Conservation (phyloP, 2,113 vertebrate genomes). For the Butorides virescens region DNA sequence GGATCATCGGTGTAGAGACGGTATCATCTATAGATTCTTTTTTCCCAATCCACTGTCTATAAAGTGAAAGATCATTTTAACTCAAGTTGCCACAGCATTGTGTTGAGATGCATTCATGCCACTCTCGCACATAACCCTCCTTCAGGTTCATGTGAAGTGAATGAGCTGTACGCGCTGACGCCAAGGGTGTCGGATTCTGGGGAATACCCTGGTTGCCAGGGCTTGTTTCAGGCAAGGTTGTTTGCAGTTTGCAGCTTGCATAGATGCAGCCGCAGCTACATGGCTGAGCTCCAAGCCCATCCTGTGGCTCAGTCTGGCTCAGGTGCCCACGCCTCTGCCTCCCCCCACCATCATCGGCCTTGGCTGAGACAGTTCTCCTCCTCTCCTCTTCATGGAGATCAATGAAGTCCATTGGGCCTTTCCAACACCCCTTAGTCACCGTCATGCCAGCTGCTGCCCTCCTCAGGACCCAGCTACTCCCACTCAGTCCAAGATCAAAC, state of each 20-base stretch:
- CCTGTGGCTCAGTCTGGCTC: not conserved
- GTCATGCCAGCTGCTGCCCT: not conserved
- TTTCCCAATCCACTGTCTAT: not conserved
- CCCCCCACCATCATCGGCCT: not conserved
- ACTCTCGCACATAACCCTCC: rapidly evolving
- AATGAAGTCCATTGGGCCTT: not conserved
- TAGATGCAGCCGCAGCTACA: not conserved
- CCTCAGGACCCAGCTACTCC: not conserved
- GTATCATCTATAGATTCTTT: not conserved
- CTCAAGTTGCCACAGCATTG: not conserved
- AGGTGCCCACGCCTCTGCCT: not conserved
- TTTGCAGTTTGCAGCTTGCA: not conserved
- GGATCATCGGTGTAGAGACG: not conserved
- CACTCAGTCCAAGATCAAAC: not conserved
- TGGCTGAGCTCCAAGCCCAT: not conserved
- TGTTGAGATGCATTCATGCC: not conserved
- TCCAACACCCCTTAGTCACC: not conserved
- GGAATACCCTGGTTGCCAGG: not conserved
- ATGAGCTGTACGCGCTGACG: not conserved
- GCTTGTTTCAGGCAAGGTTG: not conserved
- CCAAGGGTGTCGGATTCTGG: not conserved
- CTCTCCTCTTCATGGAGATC: not conserved
- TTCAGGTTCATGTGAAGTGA: not conserved
- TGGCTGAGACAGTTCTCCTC: not conserved
- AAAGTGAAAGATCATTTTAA: not conserved